Conservation (phyloP, 2,797 vertebrate species). For the Dicrostonyx torquatus region DNA sequence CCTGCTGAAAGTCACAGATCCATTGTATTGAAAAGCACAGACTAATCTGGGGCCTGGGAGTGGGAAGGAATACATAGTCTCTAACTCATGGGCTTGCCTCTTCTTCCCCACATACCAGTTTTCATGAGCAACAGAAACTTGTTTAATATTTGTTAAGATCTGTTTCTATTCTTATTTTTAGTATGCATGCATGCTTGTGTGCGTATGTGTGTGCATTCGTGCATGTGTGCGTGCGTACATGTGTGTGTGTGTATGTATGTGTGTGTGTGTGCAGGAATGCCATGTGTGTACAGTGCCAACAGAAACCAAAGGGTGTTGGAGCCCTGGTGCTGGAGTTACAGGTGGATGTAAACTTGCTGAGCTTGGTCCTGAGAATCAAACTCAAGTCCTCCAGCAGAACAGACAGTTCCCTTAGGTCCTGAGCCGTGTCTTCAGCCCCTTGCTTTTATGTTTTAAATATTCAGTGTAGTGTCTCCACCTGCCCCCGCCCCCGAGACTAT, state of each 20-base stretch:
- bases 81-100: not conserved
- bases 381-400: not conserved
- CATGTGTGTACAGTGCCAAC: not conserved
- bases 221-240: not conserved
- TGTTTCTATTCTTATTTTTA: not conserved
- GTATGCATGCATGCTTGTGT: not conserved
- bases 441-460: not conserved
- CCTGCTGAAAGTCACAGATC: not conserved
- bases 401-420: too few species aligned
- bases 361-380: not conserved
- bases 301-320: not conserved
- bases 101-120: not conserved
- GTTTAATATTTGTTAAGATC: not conserved
- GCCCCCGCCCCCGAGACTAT: rapidly evolving
- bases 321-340: not conserved
- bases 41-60: not conserved
- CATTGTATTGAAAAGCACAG: not conserved
- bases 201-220: not conserved
- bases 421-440: not conserved
- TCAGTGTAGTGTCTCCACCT: not conserved
- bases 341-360: not conserved
- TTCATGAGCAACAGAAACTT: not conserved
- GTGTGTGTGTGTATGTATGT: not conserved
- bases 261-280: too few species aligned
- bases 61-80: not conserved